Evolutionary conservation across 2,888 invertebrate species (phyloP).

Genomic region (Leucania comma): DNA sequence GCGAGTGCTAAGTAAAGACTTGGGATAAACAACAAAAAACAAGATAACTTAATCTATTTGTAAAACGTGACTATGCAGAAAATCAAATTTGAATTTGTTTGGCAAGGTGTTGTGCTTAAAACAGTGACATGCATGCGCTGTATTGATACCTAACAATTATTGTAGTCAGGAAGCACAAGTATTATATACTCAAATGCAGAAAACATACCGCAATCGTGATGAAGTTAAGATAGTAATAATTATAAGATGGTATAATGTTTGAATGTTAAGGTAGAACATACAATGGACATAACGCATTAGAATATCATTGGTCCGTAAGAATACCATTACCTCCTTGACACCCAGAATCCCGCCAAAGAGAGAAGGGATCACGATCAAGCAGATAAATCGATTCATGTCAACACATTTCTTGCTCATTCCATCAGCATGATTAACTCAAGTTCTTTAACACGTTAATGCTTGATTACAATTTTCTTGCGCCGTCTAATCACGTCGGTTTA

Average conservation of each 20-base stretch:
- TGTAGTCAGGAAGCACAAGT: not conserved
- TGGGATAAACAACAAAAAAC: not conserved
- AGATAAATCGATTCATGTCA: constrained; percentile 33
- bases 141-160: not conserved
- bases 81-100: too few relatives aligned
- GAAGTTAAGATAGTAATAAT: not conserved
- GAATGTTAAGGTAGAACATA: not conserved
- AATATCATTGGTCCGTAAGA: not conserved
- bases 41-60: not conserved
- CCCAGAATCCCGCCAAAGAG: not conserved
- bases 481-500: constrained; percentile 31
- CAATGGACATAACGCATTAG: not conserved
- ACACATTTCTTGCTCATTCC: constrained; percentile 38
- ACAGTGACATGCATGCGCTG: too few relatives aligned
- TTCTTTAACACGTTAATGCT: constrained; percentile 28
- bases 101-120: too few relatives aligned
- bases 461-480: constrained; percentile 51
- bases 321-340: constrained; percentile 10
- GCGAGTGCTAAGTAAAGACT: not conserved
- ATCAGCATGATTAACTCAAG: constrained; percentile 30
- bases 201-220: not conserved
- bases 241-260: not conserved
- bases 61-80: too few relatives aligned
- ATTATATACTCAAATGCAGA: not conserved
- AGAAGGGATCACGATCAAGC: constrained; percentile 1